Percentiles rank a stretch among this genome's conserved stretches.
These are phyloP conservation scores for Orthonychiurus folsomi DNA, from an alignment of 2,888 invertebrate genomes.

Conservation along the genomic window DNA sequence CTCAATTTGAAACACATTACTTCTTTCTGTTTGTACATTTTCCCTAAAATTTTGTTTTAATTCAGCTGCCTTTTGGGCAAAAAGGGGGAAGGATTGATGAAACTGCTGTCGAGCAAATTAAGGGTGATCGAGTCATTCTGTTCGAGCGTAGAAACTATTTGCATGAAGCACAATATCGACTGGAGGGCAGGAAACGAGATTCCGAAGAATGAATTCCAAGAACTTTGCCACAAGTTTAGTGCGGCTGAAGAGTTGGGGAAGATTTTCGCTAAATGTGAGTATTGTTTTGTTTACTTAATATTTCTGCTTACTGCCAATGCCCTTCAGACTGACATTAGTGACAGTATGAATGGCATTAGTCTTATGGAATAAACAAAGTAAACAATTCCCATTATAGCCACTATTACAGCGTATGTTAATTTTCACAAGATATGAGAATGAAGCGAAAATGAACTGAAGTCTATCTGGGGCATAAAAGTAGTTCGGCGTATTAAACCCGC, in stretches of 20 bases:
- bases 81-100: conserved; percentile 59
- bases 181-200: conserved; percentile 23
- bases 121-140: conserved; percentile 36
- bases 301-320: conserved; percentile 1
- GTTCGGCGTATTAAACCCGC: too few relatives aligned
- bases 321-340: too few relatives aligned
- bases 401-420: too few relatives aligned
- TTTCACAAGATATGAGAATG: too few relatives aligned
- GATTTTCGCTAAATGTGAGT: conserved; percentile 31
- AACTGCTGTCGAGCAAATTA: conserved; percentile 49
- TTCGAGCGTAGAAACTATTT: conserved; percentile 19
- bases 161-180: conserved; percentile 6
- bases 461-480: too few relatives aligned
- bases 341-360: too few relatives aligned
- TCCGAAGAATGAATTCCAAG: conserved; percentile 19
- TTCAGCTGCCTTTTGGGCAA: conserved; percentile 62
- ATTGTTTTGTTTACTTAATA: not conserved
- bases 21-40: not conserved
- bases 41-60: conserved; percentile 21
- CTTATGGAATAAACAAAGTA: too few relatives aligned
- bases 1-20: not conserved
- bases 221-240: conserved; percentile 24
- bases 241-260: conserved; percentile 34
- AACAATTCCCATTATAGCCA: too few relatives aligned
- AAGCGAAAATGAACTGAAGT: too few relatives aligned